Evolutionary conservation across 2,797 vertebrate genomes (phyloP), one percentile per base, ranked within the genome.

Genomic region (Catamblyrhynchus diadema): DNA sequence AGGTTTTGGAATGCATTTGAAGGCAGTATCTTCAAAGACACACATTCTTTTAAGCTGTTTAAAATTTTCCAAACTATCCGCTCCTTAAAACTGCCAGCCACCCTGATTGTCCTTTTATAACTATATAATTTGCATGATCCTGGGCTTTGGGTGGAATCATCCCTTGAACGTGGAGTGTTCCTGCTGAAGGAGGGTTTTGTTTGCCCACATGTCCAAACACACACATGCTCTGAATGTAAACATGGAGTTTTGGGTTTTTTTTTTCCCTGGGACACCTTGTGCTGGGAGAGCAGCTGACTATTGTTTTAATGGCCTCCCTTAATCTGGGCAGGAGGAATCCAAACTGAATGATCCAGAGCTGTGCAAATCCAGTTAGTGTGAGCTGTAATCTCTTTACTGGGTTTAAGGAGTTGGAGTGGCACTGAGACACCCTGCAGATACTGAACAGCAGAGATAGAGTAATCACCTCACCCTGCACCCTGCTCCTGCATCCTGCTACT

Each of bases 361-460:
- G 99, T 99, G 99, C 98, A 99, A 99, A 99, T 99, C 99, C 99
- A 98, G 98, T 99, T 99, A 99, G 98, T 97, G 98, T 97, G 98
- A 98, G 98, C 99, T 99, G 99, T 99, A 99, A 99, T 99, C 99
- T 99, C 98, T 99, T 99, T 99, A 99, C 98, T 98, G 98, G 98
- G 98, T 99, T 98, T 98, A 98, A 98, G 98, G 98, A 98, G 99
- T 98, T 98, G 96, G 97, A 98, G 98, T 98, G 98, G 98, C 98
- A 94, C 97, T 96, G 95, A 98, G 97, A 97, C 97, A 96, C 98
- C 98, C 98, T 98, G 97, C 96, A 98, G 98, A 98, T 95, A 97
- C 97, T 98, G 97, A 97, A 61, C 97, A 92, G 97, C 97, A 97
- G 97, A 97, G 97, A 98, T 98, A 97, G 93, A 98, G 97, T 98